Conservation (phyloP, 1,140 invertebrate species). For the Atta colombica region DNA sequence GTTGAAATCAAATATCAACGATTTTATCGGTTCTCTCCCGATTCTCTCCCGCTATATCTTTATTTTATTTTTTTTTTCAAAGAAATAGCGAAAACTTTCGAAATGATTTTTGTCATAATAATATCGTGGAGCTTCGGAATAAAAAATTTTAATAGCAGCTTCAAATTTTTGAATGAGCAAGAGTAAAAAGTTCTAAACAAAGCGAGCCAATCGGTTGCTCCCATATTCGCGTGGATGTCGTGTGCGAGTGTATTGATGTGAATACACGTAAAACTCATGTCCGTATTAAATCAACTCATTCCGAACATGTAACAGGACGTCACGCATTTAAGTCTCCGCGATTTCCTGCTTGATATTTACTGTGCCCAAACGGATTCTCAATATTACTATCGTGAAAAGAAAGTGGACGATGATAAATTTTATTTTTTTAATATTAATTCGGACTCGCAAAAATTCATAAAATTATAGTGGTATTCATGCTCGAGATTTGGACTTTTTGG, state of each 20-base stretch:
- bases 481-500: too few relatives aligned
- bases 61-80: neutral
- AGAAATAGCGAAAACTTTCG: neutral
- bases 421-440: too few relatives aligned
- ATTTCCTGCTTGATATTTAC: slow-evolving; percentile 50
- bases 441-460: too few relatives aligned
- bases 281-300: slow-evolving; percentile 36
- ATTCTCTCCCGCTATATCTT: neutral
- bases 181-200: neutral
- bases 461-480: too few relatives aligned
- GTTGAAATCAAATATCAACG: slow-evolving; percentile 24
- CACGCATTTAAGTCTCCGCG: slow-evolving; percentile 54
- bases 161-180: neutral
- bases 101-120: neutral
- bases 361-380: too few relatives aligned
- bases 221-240: neutral
- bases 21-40: neutral
- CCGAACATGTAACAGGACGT: slow-evolving; percentile 65
- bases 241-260: neutral
- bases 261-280: neutral
- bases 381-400: neutral
- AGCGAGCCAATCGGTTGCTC: neutral
- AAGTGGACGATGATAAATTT: neutral
- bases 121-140: neutral
- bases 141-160: neutral